Conservation (phyloP, 35 echinoderm and acorn worm genomes). For the Lytechinus pictus region DNA sequence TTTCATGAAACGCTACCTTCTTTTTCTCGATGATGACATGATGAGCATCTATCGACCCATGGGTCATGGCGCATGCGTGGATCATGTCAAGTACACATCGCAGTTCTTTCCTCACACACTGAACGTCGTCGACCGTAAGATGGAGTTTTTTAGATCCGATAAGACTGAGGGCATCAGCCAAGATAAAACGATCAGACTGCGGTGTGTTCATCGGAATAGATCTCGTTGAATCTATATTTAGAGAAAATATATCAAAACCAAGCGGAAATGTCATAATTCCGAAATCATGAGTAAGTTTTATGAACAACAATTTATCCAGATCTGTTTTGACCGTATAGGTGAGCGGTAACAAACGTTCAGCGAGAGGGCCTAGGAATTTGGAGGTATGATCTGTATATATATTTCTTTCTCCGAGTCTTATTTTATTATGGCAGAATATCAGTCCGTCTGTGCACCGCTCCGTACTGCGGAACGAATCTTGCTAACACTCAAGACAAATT, state of each 20-base stretch:
- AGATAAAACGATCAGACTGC: not conserved
- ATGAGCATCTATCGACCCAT: not conserved
- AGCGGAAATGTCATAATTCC: no score
- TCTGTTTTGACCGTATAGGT: not conserved
- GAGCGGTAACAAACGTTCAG: not conserved
- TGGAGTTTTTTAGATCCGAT: not conserved
- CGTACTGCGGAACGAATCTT: no score
- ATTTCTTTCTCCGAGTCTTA: no score
- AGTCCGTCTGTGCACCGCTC: no score
- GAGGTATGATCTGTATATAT: no score
- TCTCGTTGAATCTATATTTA: slow-evolving; percentile 23
- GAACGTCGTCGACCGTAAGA: not conserved
- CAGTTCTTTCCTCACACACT: not conserved
- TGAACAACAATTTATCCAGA: no score
- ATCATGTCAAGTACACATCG: not conserved
- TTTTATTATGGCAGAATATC: no score
- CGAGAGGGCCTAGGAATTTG: not conserved
- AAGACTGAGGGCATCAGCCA: not conserved
- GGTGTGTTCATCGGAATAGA: not conserved
- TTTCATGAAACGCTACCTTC: not conserved
- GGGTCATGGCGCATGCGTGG: slow-evolving; percentile 15
- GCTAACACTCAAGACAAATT: no score
- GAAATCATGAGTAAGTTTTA: no score
- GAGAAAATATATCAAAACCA: not conserved
- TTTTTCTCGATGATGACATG: not conserved